These are phyloP conservation scores for Phengaris arion DNA, from an alignment of 2,888 invertebrate species.

Conservation along the genomic window DNA sequence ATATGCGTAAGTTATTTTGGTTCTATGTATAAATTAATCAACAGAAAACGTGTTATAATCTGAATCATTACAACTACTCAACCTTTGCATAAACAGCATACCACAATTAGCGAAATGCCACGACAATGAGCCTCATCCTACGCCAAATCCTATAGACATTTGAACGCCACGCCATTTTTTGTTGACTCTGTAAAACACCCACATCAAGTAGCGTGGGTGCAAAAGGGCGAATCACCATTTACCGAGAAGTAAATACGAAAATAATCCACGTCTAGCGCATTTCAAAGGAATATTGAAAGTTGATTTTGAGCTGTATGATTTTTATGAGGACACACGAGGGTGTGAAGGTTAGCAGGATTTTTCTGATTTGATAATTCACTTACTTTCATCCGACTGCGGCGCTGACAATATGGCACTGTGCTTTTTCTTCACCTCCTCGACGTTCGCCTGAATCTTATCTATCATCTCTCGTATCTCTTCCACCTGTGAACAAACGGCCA, in stretches of 20 bases:
- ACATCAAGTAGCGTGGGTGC: not conserved
- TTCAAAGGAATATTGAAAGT: constrained; percentile 6
- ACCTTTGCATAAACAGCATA: not conserved
- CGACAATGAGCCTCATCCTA: constrained; percentile 33
- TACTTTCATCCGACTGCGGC: constrained; percentile 99
- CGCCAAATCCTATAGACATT: constrained; percentile 36
- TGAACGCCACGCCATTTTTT: constrained; percentile 13
- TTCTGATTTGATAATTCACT: constrained; percentile 63
- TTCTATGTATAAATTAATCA: not conserved
- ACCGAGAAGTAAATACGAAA: constrained; percentile 12
- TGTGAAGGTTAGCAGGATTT: not conserved
- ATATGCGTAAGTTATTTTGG: not conserved
- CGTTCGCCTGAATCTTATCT: constrained; percentile 99
- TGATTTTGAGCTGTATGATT: not conserved
- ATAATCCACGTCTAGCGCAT: constrained; percentile 2
- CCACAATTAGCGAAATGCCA: constrained; percentile 24
- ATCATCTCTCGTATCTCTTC: constrained; percentile 99
- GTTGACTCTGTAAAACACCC: constrained; percentile 1
- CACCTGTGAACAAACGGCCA: constrained; percentile 82
- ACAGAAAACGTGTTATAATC: not conserved
- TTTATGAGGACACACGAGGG: not conserved
- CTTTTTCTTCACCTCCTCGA: constrained; percentile 99
- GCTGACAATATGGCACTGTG: constrained; percentile 99
- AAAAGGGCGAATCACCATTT: constrained; percentile 11
- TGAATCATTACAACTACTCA: not conserved